phyloP scores from a whole-genome alignment of 2,113 vertebrate species.

The Lepisosteus osseus region DNA sequence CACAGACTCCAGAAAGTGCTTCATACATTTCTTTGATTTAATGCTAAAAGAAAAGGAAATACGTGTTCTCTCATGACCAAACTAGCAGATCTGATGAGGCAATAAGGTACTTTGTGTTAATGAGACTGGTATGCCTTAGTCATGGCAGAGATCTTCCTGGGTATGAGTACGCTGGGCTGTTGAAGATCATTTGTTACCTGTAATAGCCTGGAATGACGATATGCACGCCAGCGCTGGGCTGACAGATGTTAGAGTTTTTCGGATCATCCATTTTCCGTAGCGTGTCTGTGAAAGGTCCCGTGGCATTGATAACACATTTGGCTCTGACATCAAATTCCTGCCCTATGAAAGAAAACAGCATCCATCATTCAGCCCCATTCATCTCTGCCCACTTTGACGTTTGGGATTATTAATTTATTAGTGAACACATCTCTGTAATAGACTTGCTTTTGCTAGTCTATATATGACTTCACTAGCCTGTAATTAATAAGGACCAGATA shows the following conservation, averaged over 20 bases:
- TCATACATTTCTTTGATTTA: background rate
- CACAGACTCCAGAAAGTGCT: background rate
- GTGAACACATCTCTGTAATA: constrained; percentile 68
- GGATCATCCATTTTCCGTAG: constrained; percentile 89
- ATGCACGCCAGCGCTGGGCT: constrained; percentile 82
- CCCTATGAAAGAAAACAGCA: constrained; percentile 90
- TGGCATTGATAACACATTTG: constrained; percentile 98
- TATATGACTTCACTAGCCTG: constrained; percentile 72
- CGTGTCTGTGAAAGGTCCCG: constrained; percentile 88
- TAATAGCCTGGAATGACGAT: constrained; percentile 87
- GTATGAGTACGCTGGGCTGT: constrained; percentile 23
- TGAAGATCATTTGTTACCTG: constrained; percentile 67
- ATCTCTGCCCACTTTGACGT: constrained; percentile 69
- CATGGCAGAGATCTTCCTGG: constrained; percentile 22
- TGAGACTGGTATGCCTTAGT: background rate
- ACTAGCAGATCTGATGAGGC: background rate
- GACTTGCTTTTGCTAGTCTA: constrained; percentile 62
- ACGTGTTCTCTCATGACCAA: background rate
- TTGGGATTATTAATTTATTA: constrained; percentile 77
- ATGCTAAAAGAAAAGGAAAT: background rate
- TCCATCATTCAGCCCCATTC: constrained; percentile 77
- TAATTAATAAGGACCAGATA: constrained; percentile 80
- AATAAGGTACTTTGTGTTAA: background rate
- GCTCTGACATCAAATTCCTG: constrained; percentile 96
- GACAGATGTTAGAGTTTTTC: constrained; percentile 80